These are phyloP conservation scores for Thera britannica DNA, from an alignment of 2,888 invertebrate genomes.

Conservation along the genomic window DNA sequence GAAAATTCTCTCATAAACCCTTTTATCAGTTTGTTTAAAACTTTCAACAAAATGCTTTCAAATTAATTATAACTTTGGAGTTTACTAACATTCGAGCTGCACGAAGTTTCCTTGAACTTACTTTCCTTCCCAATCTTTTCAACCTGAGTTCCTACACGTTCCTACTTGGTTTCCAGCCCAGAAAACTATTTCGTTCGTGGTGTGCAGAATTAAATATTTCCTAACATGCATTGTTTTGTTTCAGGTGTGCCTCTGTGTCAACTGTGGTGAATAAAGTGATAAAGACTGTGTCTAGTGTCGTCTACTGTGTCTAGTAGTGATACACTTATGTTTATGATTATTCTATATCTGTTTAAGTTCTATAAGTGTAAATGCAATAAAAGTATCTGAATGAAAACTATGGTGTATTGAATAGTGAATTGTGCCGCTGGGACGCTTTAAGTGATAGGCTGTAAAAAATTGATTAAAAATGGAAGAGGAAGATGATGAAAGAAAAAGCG, in stretches of 20 bases:
- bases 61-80: slow-evolving; percentile 32
- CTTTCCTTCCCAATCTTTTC: slow-evolving; percentile 35
- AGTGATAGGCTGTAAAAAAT: slow-evolving; percentile 51
- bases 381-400: slow-evolving; percentile 62
- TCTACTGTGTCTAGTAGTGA: too few relatives aligned
- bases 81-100: slow-evolving; percentile 52
- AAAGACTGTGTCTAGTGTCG: slow-evolving; percentile 83
- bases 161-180: slow-evolving; percentile 3
- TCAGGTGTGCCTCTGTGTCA: slow-evolving; percentile 66
- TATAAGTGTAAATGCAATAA: slow-evolving; percentile 66
- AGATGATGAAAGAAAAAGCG: slow-evolving; percentile 71
- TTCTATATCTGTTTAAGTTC: slow-evolving; percentile 65
- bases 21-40: slow-evolving; percentile 13
- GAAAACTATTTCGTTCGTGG: slow-evolving; percentile 12
- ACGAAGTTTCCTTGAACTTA: slow-evolving; percentile 43
- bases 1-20: slow-evolving; percentile 30
- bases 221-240: slow-evolving; percentile 61
- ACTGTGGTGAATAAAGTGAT: slow-evolving; percentile 79
- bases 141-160: slow-evolving; percentile 20
- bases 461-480: slow-evolving; percentile 75
- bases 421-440: slow-evolving; percentile 56
- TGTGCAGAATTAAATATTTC: slow-evolving; percentile 2
- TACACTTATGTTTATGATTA: slow-evolving; percentile 70
- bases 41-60: slow-evolving; percentile 10
- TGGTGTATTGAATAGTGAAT: slow-evolving; percentile 73